These are phyloP conservation scores for Dromius quadrimaculatus DNA, from an alignment of 2,888 invertebrate species.

Conservation along the genomic window DNA sequence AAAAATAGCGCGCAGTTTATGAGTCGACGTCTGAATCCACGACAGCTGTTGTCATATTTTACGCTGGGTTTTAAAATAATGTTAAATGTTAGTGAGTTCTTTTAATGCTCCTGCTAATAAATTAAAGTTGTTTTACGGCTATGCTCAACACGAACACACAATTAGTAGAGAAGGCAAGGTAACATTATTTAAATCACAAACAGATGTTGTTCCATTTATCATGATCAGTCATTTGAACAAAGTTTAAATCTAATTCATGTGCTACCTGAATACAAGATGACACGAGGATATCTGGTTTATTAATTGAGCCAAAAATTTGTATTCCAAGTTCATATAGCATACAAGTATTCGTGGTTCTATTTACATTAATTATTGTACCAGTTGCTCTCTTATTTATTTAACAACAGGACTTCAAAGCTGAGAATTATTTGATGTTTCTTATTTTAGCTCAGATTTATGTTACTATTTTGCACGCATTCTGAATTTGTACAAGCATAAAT, in stretches of 20 bases:
- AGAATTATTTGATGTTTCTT: slow-evolving; percentile 8
- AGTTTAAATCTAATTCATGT: slow-evolving; percentile 41
- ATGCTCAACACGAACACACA: slow-evolving; percentile 49
- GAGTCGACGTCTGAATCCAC: slow-evolving; percentile 37
- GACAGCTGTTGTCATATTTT: slow-evolving; percentile 50
- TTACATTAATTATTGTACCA: slow-evolving; percentile 21
- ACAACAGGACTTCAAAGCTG: slow-evolving; percentile 6
- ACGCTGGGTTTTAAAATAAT: slow-evolving; percentile 42
- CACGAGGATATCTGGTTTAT: slow-evolving; percentile 27
- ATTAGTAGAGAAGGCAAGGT: slow-evolving; percentile 42
- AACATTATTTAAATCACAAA: slow-evolving; percentile 48
- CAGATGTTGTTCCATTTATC: slow-evolving; percentile 44
- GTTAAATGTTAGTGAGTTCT: slow-evolving; percentile 43
- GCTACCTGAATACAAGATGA: slow-evolving; percentile 40
- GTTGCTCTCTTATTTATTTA: slow-evolving; percentile 7
- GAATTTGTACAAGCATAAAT: too few relatives aligned
- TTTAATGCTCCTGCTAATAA: slow-evolving; percentile 49
- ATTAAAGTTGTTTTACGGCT: slow-evolving; percentile 46
- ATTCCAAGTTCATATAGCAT: slow-evolving; percentile 9
- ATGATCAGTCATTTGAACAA: slow-evolving; percentile 42
- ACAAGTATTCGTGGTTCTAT: not conserved
- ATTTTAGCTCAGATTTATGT: slow-evolving; percentile 8
- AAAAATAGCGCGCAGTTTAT: slow-evolving; percentile 43
- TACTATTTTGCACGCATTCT: too few relatives aligned
- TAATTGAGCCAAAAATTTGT: slow-evolving; percentile 6